Evolutionary conservation across 2,888 invertebrate genomes (phyloP).

Genomic region (Pristionchus japonicus): DNA sequence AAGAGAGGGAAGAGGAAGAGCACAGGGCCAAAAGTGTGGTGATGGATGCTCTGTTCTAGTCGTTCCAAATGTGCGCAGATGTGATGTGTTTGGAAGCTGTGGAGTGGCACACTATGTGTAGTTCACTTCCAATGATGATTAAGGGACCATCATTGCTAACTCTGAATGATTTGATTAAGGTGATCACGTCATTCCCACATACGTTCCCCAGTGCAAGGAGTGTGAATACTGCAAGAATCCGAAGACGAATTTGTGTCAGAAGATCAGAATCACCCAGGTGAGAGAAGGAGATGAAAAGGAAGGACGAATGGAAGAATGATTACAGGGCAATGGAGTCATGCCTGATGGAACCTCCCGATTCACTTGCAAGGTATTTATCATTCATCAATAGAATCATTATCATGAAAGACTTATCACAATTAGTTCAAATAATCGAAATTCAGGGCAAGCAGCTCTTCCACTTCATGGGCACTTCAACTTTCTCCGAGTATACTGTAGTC

Average conservation of each 20-base stretch:
- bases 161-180: slow-evolving; percentile 76
- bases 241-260: slow-evolving; percentile 96
- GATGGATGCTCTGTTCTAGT: not conserved
- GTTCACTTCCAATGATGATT: no score
- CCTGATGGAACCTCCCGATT: slow-evolving; percentile 92
- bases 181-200: slow-evolving; percentile 96
- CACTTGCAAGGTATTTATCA: slow-evolving; percentile 78
- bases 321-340: slow-evolving; percentile 87
- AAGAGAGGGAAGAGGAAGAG: not conserved
- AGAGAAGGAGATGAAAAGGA: no score
- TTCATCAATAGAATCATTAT: no score
- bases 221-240: slow-evolving; percentile 96
- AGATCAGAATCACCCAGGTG: slow-evolving; percentile 82
- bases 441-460: slow-evolving; percentile 85
- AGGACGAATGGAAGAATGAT: no score
- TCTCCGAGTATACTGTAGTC: slow-evolving; percentile 93
- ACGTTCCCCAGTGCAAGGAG: slow-evolving; percentile 94
- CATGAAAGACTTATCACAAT: no score
- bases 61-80: not conserved
- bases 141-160: not conserved
- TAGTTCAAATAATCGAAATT: not conserved
- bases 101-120: no score
- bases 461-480: slow-evolving; percentile 94
- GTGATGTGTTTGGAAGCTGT: no score
- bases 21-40: not conserved